These are phyloP conservation scores for Trachelus iudaicus DNA, from an alignment of 2,888 invertebrate genomes.

Conservation along the genomic window DNA sequence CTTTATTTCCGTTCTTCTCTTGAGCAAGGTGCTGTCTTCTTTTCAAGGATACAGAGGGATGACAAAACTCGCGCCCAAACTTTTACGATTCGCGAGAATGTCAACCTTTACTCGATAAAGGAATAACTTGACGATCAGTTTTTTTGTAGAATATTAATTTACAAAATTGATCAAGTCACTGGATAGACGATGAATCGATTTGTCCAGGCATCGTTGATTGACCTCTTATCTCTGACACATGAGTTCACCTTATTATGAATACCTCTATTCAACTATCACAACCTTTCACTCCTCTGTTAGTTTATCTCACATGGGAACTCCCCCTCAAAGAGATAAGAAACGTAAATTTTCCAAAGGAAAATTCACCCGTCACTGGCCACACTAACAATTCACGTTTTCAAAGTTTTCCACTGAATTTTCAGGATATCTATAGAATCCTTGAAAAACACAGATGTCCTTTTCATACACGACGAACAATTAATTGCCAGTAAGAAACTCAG, in stretches of 20 bases:
- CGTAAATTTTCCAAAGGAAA: background rate
- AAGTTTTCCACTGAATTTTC: background rate
- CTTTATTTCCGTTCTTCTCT: background rate
- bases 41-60: background rate
- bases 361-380: background rate
- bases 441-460: background rate
- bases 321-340: background rate
- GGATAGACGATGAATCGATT: background rate
- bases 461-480: background rate
- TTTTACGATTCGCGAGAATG: background rate
- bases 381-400: background rate
- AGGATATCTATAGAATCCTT: background rate
- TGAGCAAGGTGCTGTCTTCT: background rate
- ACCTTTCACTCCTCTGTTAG: background rate
- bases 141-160: background rate
- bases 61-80: background rate
- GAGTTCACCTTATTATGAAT: background rate
- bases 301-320: background rate
- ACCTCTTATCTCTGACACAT: background rate
- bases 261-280: background rate
- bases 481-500: background rate
- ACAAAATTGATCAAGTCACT: background rate
- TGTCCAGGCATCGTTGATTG: background rate
- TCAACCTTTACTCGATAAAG: background rate
- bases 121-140: background rate